Evolutionary conservation across 2,797 vertebrate genomes (phyloP).

Genomic region (Potorous gilbertii): DNA sequence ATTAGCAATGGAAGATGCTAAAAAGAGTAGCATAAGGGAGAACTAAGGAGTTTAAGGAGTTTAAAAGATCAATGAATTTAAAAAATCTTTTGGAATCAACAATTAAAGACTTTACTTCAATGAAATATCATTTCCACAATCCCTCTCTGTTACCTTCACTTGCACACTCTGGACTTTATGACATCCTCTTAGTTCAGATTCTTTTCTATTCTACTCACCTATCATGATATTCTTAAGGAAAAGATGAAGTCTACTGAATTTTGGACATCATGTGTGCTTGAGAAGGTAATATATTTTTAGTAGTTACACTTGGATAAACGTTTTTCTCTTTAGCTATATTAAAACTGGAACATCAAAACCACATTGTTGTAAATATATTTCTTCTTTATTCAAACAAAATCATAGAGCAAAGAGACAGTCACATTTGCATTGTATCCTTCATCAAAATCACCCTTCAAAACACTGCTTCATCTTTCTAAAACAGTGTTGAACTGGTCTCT

Average conservation of each 20-base stretch:
- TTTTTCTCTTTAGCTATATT: neutral
- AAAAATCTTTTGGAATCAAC: neutral
- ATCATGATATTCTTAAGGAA: neutral
- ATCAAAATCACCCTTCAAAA: neutral
- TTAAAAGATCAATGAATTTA: neutral
- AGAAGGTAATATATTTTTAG: neutral
- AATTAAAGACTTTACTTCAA: neutral
- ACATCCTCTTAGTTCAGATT: neutral
- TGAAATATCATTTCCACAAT: neutral
- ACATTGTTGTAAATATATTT: neutral
- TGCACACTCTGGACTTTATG: neutral
- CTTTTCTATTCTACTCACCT: neutral
- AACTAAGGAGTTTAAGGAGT: neutral
- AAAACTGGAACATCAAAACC: neutral
- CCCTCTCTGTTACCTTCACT: neutral
- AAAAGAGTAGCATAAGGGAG: neutral
- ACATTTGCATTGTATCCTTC: neutral
- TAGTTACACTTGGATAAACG: neutral
- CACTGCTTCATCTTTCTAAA: neutral
- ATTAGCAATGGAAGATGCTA: neutral
- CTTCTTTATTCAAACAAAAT: neutral
- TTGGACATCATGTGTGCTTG: neutral
- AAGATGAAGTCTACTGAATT: neutral
- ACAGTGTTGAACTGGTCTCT: neutral
- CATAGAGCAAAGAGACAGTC: neutral